phyloP scores from a whole-genome alignment of 2,113 vertebrate species.

The Butorides virescens region DNA sequence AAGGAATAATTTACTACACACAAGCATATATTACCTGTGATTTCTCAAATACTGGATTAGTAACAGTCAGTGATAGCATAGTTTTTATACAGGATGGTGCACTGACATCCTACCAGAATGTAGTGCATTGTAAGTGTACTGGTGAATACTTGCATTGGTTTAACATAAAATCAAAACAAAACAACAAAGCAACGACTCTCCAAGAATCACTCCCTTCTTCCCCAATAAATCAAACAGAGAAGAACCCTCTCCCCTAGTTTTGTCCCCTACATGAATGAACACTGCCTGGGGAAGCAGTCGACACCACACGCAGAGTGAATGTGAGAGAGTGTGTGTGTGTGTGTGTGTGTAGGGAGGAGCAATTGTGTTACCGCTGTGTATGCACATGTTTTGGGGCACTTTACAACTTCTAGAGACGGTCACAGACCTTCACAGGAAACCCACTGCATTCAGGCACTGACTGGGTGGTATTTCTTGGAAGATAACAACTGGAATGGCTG shows the following conservation, averaged over 20 bases:
- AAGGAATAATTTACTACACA: neutral
- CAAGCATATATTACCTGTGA: neutral
- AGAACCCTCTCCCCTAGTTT: neutral
- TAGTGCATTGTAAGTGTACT: accelerated
- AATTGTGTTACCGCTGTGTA: neutral
- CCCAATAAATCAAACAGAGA: neutral
- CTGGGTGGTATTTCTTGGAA: neutral
- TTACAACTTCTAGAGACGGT: too few relatives aligned
- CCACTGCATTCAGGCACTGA: neutral
- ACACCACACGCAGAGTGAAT: neutral
- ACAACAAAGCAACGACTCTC: neutral
- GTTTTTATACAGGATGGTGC: neutral
- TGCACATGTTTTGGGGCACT: too few relatives aligned
- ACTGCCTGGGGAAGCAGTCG: neutral
- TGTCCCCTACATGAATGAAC: neutral
- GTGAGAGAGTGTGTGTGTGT: too few relatives aligned
- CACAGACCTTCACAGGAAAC: neutral
- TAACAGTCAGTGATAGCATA: neutral
- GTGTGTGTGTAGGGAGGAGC: neutral
- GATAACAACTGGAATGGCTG: neutral
- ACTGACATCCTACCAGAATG: neutral
- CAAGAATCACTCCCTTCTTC: neutral
- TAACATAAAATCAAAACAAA: neutral
- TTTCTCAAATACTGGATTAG: neutral
- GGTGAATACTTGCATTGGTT: neutral